These are phyloP conservation scores for Schizotus pectinicornis DNA, from an alignment of 2,888 invertebrate species.

Conservation along the genomic window DNA sequence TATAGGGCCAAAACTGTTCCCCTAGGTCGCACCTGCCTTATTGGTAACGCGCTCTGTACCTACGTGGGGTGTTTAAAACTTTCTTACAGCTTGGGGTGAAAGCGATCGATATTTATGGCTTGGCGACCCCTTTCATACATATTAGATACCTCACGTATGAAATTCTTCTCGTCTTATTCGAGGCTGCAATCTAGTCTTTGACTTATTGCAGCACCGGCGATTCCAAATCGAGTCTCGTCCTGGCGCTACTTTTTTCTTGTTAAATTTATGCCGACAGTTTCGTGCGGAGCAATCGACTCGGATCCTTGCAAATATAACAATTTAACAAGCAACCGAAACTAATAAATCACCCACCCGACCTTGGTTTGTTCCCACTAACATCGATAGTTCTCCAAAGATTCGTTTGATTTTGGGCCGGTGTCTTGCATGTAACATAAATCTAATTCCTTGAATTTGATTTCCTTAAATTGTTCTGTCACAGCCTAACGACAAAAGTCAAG, in stretches of 20 bases:
- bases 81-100: no score
- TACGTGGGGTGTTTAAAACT: no score
- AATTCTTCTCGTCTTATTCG: no score
- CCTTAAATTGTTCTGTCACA: constrained; percentile 3
- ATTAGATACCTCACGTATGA: no score
- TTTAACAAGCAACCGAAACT: constrained; percentile 5
- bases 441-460: constrained; percentile 7
- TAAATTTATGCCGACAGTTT: background rate
- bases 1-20: no score
- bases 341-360: background rate
- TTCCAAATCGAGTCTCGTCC: constrained; percentile 1
- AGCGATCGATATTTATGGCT: no score
- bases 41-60: no score
- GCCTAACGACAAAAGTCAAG: background rate
- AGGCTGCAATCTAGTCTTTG: background rate
- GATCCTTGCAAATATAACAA: constrained; percentile 3
- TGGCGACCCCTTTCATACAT: no score
- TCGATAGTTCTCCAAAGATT: background rate
- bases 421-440: background rate
- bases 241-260: background rate
- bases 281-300: background rate
- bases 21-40: no score
- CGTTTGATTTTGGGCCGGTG: background rate
- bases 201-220: background rate
- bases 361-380: background rate